These are phyloP conservation scores for Lamprotornis superbus DNA, from an alignment of 2,113 vertebrate species.

Conservation along the genomic window DNA sequence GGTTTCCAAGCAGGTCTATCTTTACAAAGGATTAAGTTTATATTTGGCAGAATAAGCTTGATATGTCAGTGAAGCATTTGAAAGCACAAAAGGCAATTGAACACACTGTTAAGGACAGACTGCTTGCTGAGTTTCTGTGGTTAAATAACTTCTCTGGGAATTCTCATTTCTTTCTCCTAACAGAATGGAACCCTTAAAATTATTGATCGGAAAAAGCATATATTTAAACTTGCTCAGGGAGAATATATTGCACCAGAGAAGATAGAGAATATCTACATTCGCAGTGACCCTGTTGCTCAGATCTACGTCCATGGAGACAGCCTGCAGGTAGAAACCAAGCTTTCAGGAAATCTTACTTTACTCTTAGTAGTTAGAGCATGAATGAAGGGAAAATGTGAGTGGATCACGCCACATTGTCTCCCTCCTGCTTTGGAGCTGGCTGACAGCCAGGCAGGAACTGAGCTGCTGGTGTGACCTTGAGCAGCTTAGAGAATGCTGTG, in stretches of 20 bases:
- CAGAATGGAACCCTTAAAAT: constrained; percentile 96
- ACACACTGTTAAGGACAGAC: neutral
- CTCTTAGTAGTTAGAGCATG: neutral
- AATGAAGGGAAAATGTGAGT: rapidly evolving
- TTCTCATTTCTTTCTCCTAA: constrained; percentile 18
- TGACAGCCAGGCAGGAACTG: neutral
- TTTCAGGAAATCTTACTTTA: neutral
- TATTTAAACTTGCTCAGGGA: constrained; percentile 98
- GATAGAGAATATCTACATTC: constrained; percentile 97
- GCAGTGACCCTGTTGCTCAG: constrained; percentile 91
- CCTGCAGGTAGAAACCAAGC: constrained; percentile 80
- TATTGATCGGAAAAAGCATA: constrained; percentile 97
- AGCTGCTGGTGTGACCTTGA: neutral
- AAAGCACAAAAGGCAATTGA: neutral
- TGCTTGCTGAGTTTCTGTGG: neutral
- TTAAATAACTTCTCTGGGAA: neutral
- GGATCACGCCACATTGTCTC: rapidly evolving
- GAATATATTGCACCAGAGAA: constrained; percentile 98
- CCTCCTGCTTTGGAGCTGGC: neutral
- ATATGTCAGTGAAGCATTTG: neutral
- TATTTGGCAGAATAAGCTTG: neutral
- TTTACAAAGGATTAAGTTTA: neutral
- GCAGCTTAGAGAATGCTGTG: neutral
- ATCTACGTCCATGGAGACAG: constrained; percentile 95
- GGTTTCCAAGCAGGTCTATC: neutral